A percentile compares a stretch with the other conserved stretches of the same genome.
Evolutionary conservation across 2,888 invertebrate genomes (phyloP).

Genomic region (Agrilus cyanescens): DNA sequence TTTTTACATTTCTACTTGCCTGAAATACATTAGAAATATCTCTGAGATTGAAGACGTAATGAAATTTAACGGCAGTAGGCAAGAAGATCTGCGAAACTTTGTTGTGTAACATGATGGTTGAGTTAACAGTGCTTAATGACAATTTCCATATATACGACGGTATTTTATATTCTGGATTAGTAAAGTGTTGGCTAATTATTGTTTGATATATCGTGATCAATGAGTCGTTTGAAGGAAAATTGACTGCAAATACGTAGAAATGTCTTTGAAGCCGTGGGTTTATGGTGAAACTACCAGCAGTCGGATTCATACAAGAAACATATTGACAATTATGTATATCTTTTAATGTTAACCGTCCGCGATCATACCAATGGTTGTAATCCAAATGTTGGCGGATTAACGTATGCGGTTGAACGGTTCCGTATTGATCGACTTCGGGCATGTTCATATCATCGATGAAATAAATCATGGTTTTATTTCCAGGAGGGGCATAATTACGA

Average conservation of each 20-base stretch:
- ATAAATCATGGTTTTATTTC: conserved; percentile 84
- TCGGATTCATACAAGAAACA: conserved; percentile 96
- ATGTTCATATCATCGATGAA: conserved; percentile 98
- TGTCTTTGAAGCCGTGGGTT: conserved; percentile 87
- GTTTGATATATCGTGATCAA: conserved; percentile 79
- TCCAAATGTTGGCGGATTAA: conserved; percentile 91
- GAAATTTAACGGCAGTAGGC: conserved; percentile 93
- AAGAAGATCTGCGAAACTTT: conserved; percentile 79
- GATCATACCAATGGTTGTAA: conserved; percentile 92
- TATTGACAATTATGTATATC: conserved; percentile 97
- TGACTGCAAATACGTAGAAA: conserved; percentile 78
- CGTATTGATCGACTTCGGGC: conserved; percentile 85
- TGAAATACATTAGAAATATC: conserved; percentile 93
- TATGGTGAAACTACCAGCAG: conserved; percentile 93
- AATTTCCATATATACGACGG: conserved; percentile 54
- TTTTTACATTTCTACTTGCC: conserved; percentile 43
- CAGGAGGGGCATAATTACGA: conserved; percentile 90
- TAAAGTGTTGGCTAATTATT: conserved; percentile 76
- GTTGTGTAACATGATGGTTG: conserved; percentile 74
- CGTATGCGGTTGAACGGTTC: conserved; percentile 94
- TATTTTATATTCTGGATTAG: conserved; percentile 72
- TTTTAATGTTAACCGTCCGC: conserved; percentile 76
- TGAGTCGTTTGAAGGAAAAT: conserved; percentile 67
- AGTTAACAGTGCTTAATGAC: conserved; percentile 62
- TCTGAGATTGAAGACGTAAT: conserved; percentile 90